Base-by-base conservation (phyloP, 2,888 invertebrate species). In the Sinhomidia bicolor region DNA sequence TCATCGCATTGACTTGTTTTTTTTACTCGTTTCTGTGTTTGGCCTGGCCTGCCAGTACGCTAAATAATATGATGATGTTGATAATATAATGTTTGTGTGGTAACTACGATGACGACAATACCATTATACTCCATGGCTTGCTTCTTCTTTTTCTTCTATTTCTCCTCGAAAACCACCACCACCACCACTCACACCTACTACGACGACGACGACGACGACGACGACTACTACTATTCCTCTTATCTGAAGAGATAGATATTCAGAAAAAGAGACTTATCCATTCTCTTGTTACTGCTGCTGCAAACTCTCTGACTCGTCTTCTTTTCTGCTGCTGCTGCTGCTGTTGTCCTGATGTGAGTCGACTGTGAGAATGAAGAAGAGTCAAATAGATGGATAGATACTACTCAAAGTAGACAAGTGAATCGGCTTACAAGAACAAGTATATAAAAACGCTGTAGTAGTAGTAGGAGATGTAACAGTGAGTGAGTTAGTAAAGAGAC, bases 371-470 rank as follows among this genome's bases (percentile, higher is more conserved):
- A 62, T 85, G 85, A 78, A 62, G 76, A 71, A 29, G 78, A 76
- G 76, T 80, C 44, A 80, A 80, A 29, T 29, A 54, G 78, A 54
- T 29, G n/a, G 80, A 80, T 29, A 32, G 57, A 54, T 76, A 51
- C 78, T 78, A 32, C 54, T 54, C 78, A 78, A 60, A 78, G 14
- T 65, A 78, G 78, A 76, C 85, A 85, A 80, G 79, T 79, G 85
- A 79, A 85, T 86, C 80, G 44, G 57, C 79, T 68, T 86, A 57
- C 71, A 80, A 74, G 32, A 78, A 51, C 6, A 23, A 14, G 26
- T 36, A 10, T 36, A 32, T n/a, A 36, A 68, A 68, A n/a, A n/a
- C n/a, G 36, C 36, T 36, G 17, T 29, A n/a, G n/a, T n/a, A n/a
- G n/a, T n/a, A n/a, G n/a, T n/a, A n/a, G n/a, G n/a, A n/a, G n/a